Evolutionary conservation across 2,113 vertebrate genomes (phyloP).

Genomic region (Oxygymnocypris stewartii): DNA sequence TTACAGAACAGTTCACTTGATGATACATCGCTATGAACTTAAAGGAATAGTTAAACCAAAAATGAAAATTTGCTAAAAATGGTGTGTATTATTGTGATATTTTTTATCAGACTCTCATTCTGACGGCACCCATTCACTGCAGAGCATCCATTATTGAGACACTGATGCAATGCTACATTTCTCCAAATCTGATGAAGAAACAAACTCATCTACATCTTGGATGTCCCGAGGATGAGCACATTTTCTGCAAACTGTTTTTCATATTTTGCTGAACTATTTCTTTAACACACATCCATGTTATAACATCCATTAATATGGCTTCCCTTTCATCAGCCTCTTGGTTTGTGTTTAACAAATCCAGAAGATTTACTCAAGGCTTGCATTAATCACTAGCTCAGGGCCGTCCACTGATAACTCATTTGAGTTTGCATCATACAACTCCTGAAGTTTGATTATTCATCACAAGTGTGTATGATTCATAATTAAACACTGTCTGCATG

Average conservation of each 20-base stretch:
- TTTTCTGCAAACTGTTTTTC: neutral
- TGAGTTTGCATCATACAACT: too few species aligned
- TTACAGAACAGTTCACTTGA: neutral
- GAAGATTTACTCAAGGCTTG: neutral
- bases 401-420: too few species aligned
- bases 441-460: slow-evolving; percentile 26
- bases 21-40: neutral
- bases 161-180: too few species aligned
- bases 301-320: neutral
- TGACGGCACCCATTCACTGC: neutral
- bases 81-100: neutral
- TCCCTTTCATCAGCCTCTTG: neutral
- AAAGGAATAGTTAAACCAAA: neutral
- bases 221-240: neutral
- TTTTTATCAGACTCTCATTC: neutral
- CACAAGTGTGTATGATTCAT: neutral
- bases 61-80: neutral
- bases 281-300: too few species aligned
- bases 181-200: neutral
- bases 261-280: too few species aligned
- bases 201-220: too few species aligned
- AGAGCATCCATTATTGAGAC: neutral
- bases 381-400: neutral
- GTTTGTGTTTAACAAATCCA: slow-evolving; percentile 6
- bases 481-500: neutral